Base-by-base conservation (phyloP, 2,113 vertebrate species). In the Halichoerus grypus region DNA sequence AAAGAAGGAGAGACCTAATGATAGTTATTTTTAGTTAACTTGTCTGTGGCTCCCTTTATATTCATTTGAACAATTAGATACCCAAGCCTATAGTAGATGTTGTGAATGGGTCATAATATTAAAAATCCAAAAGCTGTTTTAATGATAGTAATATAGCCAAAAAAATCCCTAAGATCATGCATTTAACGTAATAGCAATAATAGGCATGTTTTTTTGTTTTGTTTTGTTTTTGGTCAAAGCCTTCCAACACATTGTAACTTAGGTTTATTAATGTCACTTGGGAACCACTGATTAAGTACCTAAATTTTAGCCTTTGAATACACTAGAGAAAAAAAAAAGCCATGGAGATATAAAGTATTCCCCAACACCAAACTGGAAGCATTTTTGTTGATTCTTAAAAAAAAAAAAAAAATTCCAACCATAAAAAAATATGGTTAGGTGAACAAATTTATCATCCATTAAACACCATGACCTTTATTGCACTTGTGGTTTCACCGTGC, bases 221-320 rank as follows among this genome's bases (percentile, higher is more conserved):
- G 16, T 51, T 90, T 28, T 4, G 18, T 69, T 69, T 81, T 85
- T 97, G 92, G 97, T 97, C 93, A 98, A 98, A 98, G 92, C 67
- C 12, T 94, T 96, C 95, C 97, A 90, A 84, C 33, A 95, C 18
- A 33, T 84, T 42, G n/a, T 93, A 95, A 80, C 95, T 96, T 82
- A 51, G 61, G 61, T 39, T 97, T 94, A 88, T 71, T 84, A 97
- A 80, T 91, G 5, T 94, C 57, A 21, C 33, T 65, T 93, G 0
- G 0, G 94, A 97, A 93, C 80, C 86, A 80, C 13, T 83, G 59
- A 95, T 46, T 85, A 36, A 71, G n/a, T 87, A 93, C 26, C 55
- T 69, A 22, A 55, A 79, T 76, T 88, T 71, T 71, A 85, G 63
- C 81, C 59, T 93, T 93, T 96, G 67, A 97, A 67, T 76, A 36